These are phyloP conservation scores for Pseudomugil tenellus DNA, from an alignment of 2,797 vertebrate species.

Conservation along the genomic window DNA sequence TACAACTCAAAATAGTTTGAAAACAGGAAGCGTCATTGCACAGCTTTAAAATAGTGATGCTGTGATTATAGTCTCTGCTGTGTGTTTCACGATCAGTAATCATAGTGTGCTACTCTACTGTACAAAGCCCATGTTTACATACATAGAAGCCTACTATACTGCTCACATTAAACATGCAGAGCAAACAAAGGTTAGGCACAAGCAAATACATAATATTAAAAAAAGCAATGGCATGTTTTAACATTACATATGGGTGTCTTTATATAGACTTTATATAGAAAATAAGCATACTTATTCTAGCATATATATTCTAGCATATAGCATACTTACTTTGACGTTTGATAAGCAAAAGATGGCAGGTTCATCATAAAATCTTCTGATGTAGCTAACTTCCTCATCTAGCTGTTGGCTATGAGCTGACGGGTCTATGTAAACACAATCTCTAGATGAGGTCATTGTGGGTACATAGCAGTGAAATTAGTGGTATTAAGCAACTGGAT, in stretches of 20 bases:
- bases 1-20: not conserved
- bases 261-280: not conserved
- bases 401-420: conserved; percentile 10
- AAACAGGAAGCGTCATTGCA: not conserved
- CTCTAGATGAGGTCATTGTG: not conserved
- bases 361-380: not conserved
- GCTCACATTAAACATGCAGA: not conserved
- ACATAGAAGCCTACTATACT: too few species aligned
- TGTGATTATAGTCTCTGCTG: not conserved
- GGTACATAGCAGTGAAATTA: not conserved
- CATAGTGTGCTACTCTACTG: not conserved
- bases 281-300: too few species aligned
- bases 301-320: too few species aligned
- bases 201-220: not conserved
- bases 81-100: not conserved
- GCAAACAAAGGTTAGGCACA: not conserved
- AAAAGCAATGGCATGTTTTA: not conserved
- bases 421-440: conserved; percentile 1
- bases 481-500: not conserved
- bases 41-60: conserved; percentile 1
- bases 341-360: conserved; percentile 14
- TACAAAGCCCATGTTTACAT: not conserved
- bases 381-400: not conserved
- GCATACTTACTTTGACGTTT: too few species aligned
- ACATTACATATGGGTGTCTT: not conserved